Percentiles rank a stretch among this genome's conserved stretches.
These are phyloP conservation scores for Xanthorhoe spadicearia DNA, from an alignment of 2,888 invertebrate species.

Conservation along the genomic window DNA sequence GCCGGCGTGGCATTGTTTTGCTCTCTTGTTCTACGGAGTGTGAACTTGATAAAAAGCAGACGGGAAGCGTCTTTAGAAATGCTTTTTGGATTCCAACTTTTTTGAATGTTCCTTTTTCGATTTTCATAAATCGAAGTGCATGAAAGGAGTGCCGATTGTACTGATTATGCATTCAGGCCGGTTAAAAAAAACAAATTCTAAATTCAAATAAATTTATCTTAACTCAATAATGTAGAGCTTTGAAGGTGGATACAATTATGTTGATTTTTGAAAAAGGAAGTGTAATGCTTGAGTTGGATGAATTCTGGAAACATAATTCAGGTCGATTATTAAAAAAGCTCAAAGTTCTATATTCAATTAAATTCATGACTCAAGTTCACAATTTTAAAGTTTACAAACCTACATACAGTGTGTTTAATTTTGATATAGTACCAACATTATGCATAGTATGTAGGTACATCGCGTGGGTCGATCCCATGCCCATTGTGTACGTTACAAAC, in stretches of 20 bases:
- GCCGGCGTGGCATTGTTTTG: conserved; percentile 76
- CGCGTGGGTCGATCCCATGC: not conserved
- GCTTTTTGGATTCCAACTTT: conserved; percentile 50
- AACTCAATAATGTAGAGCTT: not conserved
- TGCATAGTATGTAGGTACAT: not conserved
- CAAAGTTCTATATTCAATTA: no score
- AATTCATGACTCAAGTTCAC: not conserved
- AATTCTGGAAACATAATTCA: no score
- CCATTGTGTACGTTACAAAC: not conserved
- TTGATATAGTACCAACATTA: not conserved
- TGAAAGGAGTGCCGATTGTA: not conserved
- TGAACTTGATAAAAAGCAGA: conserved; percentile 76
- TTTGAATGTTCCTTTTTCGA: conserved; percentile 18
- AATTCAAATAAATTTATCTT: not conserved
- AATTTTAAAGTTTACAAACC: not conserved
- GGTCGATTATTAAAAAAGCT: no score
- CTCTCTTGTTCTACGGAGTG: conserved; percentile 79
- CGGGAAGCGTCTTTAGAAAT: conserved; percentile 68
- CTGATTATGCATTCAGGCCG: not conserved
- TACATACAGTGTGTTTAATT: not conserved
- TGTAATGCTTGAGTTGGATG: no score
- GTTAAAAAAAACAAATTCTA: not conserved
- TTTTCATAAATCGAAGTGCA: conserved; percentile 2
- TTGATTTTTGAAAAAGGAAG: no score
- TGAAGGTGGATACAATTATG: no score